Conservation (phyloP, 2,113 vertebrate species). For the Sinocyclocheilus rhinocerous region DNA sequence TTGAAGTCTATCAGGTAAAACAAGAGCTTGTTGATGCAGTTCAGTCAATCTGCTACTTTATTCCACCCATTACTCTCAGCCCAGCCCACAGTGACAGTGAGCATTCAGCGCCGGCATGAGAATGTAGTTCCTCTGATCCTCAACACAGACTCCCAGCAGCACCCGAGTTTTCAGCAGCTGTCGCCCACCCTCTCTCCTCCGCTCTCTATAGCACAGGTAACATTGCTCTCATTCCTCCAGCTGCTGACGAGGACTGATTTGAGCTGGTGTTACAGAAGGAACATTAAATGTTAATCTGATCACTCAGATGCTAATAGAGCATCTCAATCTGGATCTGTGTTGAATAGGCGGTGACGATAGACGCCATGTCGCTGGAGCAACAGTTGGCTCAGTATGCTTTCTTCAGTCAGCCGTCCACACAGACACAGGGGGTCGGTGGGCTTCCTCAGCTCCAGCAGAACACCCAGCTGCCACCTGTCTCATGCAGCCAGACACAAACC, state of each 20-base stretch:
- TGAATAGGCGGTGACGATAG: conserved; percentile 83
- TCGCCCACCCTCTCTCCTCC: conserved; percentile 87
- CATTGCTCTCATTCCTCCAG: not conserved
- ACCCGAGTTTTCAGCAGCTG: conserved; percentile 86
- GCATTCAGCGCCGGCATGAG: conserved; percentile 79
- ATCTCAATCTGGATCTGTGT: not conserved
- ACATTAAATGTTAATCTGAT: not conserved
- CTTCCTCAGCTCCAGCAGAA: conserved; percentile 73
- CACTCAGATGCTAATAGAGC: not conserved
- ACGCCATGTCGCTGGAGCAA: conserved; percentile 89
- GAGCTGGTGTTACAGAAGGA: not conserved
- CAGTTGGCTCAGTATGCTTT: conserved; percentile 91
- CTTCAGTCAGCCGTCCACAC: conserved; percentile 81
- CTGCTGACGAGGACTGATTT: too few relatives aligned
- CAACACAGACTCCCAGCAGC: conserved; percentile 77
- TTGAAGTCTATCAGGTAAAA: too few relatives aligned
- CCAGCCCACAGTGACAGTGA: conserved; percentile 73
- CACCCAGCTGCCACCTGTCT: conserved; percentile 82
- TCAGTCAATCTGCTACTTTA: too few relatives aligned
- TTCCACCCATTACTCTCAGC: conserved; percentile 54
- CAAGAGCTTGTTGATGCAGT: too few relatives aligned
- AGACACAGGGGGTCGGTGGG: not conserved
- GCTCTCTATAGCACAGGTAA: conserved; percentile 84
- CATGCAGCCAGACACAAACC: conserved; percentile 80
- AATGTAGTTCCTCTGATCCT: conserved; percentile 71